Base-by-base conservation (phyloP, 2,113 vertebrate genomes). In the Triplophysa rosa region DNA sequence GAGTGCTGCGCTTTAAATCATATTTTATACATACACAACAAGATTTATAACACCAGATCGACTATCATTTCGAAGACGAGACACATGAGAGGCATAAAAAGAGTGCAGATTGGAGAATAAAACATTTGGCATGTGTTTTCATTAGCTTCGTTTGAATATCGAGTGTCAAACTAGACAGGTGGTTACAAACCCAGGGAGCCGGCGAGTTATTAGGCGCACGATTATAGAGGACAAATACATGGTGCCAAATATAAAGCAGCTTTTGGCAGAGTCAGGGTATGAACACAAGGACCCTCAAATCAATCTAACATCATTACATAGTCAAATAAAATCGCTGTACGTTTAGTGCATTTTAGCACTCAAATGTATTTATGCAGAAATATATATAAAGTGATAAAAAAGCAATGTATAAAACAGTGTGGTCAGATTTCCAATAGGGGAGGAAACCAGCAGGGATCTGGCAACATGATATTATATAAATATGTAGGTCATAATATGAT, bases 151-250 rank as follows among this genome's bases (percentile, higher is more conserved):
- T 70, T 33, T 63, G 54, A 70, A 70, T 80, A 80, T 58, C 26
- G 54, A 52, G 45, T 74, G 69, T 80, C 70, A 67, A 58, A 29
- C 56, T 19, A 66, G 62, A 80, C 69, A 74, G 79, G 79, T 66
- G 70, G 69, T 59, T 74, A 73, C 21, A 56, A 74, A 33, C 69
- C 52, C 61, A 66, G 69, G 68, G 68, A 72, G 54, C 29, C 62
- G 26, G 63, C 62, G 42, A 73, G 54, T 74, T 80, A 54, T 58
- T 73, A 59, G 66, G 62, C 79, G 66, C 26, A 40, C 45, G 70
- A 74, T 80, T 73, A 80, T 56, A 67, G 79, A 67, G 52, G 71
- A 74, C 79, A 67, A 19, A 58, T 59, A 56, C 23, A 59, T 6
- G 19, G 33, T 64, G 61, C 29, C 69, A 80, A 47, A 80, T 29